phyloP scores from a whole-genome alignment of 2,113 vertebrate genomes.

The Poeciliopsis prolifica region DNA sequence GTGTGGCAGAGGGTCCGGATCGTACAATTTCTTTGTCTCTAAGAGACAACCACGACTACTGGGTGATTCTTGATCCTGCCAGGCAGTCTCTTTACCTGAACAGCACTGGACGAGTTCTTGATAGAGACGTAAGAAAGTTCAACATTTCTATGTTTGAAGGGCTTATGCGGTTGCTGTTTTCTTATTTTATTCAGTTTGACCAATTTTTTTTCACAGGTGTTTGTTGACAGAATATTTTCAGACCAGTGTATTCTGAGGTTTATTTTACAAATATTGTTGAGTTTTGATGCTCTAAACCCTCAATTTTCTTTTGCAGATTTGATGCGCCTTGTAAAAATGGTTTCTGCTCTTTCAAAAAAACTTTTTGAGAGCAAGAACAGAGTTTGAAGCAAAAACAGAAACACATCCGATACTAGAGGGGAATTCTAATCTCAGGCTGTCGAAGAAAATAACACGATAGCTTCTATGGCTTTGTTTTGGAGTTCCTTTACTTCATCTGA shows the following conservation, averaged over 20 bases:
- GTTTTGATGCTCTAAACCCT: too few relatives aligned
- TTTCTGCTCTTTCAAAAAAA: neutral
- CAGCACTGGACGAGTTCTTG: constrained; percentile 92
- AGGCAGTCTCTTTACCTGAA: constrained; percentile 92
- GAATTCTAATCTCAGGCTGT: neutral
- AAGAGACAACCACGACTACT: constrained; percentile 89
- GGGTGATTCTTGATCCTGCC: constrained; percentile 93
- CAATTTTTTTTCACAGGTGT: neutral
- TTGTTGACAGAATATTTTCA: neutral
- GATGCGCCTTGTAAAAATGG: neutral
- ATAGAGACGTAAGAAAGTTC: constrained; percentile 89
- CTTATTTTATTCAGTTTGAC: neutral
- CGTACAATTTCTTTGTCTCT: constrained; percentile 93
- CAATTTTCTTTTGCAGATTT: neutral
- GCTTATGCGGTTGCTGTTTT: neutral
- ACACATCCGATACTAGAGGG: neutral
- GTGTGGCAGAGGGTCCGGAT: constrained; percentile 86
- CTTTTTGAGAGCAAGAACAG: neutral
- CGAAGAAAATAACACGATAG: neutral
- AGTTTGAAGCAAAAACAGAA: neutral
- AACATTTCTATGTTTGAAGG: neutral
- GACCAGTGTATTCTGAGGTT: neutral
- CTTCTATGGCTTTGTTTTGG: neutral
- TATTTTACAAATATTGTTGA: neutral
- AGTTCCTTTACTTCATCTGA: neutral